phyloP scores from a whole-genome alignment of 2,888 invertebrate species.

The Sabatieria punctata region DNA sequence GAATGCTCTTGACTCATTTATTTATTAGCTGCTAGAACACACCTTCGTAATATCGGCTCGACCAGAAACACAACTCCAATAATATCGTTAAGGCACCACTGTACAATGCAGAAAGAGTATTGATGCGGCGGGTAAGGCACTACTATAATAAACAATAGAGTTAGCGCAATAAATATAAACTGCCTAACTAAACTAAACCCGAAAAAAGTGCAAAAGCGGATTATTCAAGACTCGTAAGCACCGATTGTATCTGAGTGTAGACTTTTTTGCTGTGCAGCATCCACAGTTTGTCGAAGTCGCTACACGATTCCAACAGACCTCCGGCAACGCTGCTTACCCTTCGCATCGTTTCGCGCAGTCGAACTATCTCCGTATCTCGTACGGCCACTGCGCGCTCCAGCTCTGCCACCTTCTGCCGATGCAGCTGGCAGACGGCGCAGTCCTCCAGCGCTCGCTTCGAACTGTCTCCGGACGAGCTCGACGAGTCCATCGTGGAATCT shows the following conservation, averaged over 20 bases:
- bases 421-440: background rate
- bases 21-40: too few relatives aligned
- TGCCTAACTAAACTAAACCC: too few relatives aligned
- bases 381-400: constrained; percentile 12
- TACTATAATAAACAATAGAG: too few relatives aligned
- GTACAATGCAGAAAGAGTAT: too few relatives aligned
- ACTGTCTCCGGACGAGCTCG: background rate
- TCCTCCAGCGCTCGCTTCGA: background rate
- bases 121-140: too few relatives aligned
- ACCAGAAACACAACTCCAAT: too few relatives aligned
- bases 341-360: background rate
- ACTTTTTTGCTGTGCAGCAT: constrained; percentile 15
- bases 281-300: constrained; percentile 14
- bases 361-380: background rate
- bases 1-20: too few relatives aligned
- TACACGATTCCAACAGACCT: constrained; percentile 7
- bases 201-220: too few relatives aligned
- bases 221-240: constrained; percentile 4
- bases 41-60: too few relatives aligned
- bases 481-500: background rate
- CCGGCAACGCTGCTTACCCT: constrained; percentile 3
- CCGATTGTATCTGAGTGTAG: constrained; percentile 13
- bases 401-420: constrained; percentile 8
- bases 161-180: too few relatives aligned
- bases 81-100: too few relatives aligned